Percentiles rank a stretch among this genome's conserved stretches.
Conservation (phyloP, 2,888 invertebrate genomes). For the Ornithoptera priamus region DNA sequence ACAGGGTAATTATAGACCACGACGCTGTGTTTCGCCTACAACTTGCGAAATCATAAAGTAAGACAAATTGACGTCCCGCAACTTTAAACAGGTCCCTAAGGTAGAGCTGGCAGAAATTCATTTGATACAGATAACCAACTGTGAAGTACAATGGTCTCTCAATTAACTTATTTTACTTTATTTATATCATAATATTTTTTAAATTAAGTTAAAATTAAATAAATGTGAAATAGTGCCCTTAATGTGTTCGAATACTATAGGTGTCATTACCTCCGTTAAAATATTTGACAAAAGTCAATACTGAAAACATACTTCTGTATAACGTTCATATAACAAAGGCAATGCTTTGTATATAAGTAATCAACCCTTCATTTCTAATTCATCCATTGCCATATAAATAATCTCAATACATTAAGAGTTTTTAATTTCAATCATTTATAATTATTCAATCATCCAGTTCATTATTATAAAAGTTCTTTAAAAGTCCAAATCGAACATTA, state of each 20-base stretch:
- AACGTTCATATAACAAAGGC: background rate
- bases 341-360: background rate
- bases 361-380: background rate
- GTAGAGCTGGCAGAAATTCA: background rate
- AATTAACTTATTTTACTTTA: background rate
- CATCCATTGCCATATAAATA: background rate
- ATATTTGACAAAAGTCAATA: background rate
- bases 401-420: background rate
- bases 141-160: background rate
- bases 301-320: background rate
- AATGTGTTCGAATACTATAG: too few species aligned
- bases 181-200: too few species aligned
- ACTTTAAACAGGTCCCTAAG: conserved; percentile 13
- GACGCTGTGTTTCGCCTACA: conserved; percentile 15
- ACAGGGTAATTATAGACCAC: conserved; percentile 21
- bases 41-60: conserved; percentile 21
- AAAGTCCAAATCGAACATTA: conserved; percentile 43
- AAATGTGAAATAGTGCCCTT: too few species aligned
- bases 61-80: conserved; percentile 22
- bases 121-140: background rate
- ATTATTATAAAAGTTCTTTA: background rate
- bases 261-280: too few species aligned
- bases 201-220: too few species aligned
- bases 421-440: background rate
- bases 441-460: background rate